phyloP scores from a whole-genome alignment of 2,113 vertebrate species.

The Halcyon senegalensis region DNA sequence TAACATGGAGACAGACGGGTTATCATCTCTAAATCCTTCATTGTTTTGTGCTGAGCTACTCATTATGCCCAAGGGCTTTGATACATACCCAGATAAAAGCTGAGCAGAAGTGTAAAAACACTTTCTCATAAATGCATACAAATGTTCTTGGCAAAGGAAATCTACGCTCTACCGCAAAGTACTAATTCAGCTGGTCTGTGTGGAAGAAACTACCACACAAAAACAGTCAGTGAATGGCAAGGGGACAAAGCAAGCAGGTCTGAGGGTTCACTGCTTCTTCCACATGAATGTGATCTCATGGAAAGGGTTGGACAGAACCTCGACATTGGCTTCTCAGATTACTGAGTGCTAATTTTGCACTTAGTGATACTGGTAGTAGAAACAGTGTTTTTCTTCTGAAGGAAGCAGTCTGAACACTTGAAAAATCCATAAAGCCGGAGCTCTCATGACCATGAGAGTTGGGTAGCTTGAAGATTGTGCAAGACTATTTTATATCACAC shows the following conservation, averaged over 20 bases:
- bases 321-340: not conserved
- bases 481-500: not conserved
- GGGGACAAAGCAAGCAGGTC: not conserved
- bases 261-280: not conserved
- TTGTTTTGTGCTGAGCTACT: not conserved
- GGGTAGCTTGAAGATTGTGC: not conserved
- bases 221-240: not conserved
- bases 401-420: not conserved
- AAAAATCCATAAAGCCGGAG: not conserved
- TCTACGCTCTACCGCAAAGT: not conserved
- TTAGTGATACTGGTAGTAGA: not conserved
- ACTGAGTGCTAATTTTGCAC: not conserved
- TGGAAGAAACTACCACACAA: not conserved
- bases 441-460: not conserved
- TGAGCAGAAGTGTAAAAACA: not conserved
- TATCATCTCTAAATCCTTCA: not conserved
- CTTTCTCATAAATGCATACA: not conserved
- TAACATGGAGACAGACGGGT: not conserved
- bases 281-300: not conserved
- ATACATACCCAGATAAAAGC: not conserved
- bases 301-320: not conserved
- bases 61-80: not conserved
- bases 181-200: not conserved
- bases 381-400: not conserved
- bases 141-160: slow-evolving; percentile 35